Evolutionary conservation across 2,113 vertebrate genomes (phyloP), one percentile per base, ranked within the genome.

Genomic region (Solenodon paradoxus): DNA sequence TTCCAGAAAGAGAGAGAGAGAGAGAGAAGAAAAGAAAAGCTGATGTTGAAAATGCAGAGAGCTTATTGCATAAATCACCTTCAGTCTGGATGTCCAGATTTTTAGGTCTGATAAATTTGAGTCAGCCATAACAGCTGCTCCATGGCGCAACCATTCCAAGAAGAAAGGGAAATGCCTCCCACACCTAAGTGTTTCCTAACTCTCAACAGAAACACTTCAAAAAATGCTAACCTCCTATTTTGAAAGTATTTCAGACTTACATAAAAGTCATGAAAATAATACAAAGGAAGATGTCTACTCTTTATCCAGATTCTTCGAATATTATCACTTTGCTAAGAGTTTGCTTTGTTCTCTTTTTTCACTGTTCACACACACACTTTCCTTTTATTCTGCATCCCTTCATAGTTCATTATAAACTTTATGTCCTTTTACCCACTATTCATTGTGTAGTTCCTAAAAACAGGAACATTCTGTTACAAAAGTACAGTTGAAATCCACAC

Each of bases 181-280:
- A 49, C 32, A 69, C 45, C 30, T 72, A 49, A 51, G 32, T 79
- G 28, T 91, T 93, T 94, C 88, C 57, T 94, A 87, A 92, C 26
- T 90, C 66, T 53, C 38, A 89, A 35, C 64, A 84, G 80, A 84
- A 90, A 68, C 26, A 51, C n/a, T 87, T 87, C 42, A 94, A 38
- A 57, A 57, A 28, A 38, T 57, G 63, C 64, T 20, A 55, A n/a
- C 20, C 57, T 81, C 74, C 79, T 32, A 85, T 94, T 95, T 96
- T 79, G 85, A 93, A 95, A 93, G 91, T 30, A 57, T 68, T 78
- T 90, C 66, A 93, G 78, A 95, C 71, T 68, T 77, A 84, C 47
- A 90, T 49, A 92, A 92, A 88, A 93, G n/a, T 88, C 95, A 47
- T 88, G 92, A 47, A 92, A 97, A 94, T 42, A 28, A 17, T 84